These are phyloP conservation scores for Selenia dentaria DNA, from an alignment of 2,888 invertebrate genomes.

Conservation along the genomic window DNA sequence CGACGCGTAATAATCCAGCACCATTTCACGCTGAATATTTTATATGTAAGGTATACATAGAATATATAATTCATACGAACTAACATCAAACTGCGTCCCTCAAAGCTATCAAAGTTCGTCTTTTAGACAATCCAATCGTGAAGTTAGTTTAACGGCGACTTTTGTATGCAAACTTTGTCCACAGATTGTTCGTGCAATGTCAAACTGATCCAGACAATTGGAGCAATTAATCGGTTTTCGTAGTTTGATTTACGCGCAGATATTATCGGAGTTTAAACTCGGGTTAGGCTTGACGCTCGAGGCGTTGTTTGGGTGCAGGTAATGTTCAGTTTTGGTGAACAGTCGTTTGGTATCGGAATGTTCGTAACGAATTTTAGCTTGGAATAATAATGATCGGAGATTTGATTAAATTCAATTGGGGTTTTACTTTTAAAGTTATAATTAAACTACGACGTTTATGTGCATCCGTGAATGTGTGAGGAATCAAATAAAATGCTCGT, in stretches of 20 bases:
- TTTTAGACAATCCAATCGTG: conserved; percentile 71
- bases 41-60: conserved; percentile 23
- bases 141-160: conserved; percentile 65
- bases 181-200: conserved; percentile 70
- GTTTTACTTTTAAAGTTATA: too few species aligned
- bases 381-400: too few species aligned
- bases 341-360: background rate
- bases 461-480: too few species aligned
- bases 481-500: too few species aligned
- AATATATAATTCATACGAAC: conserved; percentile 63
- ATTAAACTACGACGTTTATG: too few species aligned
- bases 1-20: too few species aligned
- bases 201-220: conserved; percentile 73
- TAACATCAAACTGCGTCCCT: conserved; percentile 66
- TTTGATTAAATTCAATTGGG: too few species aligned
- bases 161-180: conserved; percentile 77
- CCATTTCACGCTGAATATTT: too few species aligned
- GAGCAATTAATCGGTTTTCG: conserved; percentile 72
- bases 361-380: too few species aligned
- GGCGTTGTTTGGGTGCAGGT: conserved; percentile 12
- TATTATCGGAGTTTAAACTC: conserved; percentile 17
- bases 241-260: conserved; percentile 52
- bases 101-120: conserved; percentile 72
- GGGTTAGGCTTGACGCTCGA: conserved; percentile 11
- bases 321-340: background rate